A percentile compares a stretch with the other conserved stretches of the same genome.
phyloP scores from a whole-genome alignment of 2,113 vertebrate species.

The Crotalus horridus region DNA sequence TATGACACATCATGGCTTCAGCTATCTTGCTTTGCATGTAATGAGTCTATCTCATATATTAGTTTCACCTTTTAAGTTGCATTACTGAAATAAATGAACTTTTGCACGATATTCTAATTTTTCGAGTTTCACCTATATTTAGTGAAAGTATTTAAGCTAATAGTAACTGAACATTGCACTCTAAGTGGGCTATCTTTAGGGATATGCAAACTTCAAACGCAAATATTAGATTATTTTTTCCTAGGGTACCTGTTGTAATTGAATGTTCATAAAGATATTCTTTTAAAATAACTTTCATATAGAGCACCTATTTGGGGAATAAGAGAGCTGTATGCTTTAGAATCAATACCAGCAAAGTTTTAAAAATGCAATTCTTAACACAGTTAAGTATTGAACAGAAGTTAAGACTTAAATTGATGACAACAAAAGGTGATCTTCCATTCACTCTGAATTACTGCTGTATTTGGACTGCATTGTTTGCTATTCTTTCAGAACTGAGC shows the following conservation, averaged over 20 bases:
- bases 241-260: background rate
- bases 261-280: background rate
- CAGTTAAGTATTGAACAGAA: background rate
- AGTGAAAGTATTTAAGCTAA: background rate
- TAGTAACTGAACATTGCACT: background rate
- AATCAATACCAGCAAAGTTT: background rate
- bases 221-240: background rate
- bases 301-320: background rate
- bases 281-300: background rate
- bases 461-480: background rate
- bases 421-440: background rate
- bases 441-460: background rate
- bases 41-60: no score
- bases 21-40: no score
- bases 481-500: background rate
- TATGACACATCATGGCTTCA: no score
- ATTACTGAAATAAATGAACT: no score
- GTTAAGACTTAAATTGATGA: background rate
- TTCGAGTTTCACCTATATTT: background rate
- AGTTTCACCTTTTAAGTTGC: no score
- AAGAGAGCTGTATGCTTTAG: background rate
- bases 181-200: background rate
- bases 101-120: no score
- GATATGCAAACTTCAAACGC: background rate
- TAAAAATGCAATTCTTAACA: background rate